Conservation (phyloP, 2,113 vertebrate species). For the Elephantulus edwardii region DNA sequence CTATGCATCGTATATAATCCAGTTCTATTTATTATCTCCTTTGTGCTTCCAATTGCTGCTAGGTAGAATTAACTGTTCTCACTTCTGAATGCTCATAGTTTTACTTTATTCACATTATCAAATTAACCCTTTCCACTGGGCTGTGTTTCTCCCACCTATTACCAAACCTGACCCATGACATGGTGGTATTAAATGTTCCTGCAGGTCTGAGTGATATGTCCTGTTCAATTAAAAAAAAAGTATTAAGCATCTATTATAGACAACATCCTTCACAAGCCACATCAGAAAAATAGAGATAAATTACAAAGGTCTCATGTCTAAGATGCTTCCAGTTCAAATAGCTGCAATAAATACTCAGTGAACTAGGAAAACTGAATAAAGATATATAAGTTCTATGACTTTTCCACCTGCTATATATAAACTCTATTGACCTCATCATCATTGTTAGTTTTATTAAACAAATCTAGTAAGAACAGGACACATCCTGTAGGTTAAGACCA, state of each 20-base stretch:
- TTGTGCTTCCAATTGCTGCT: constrained; percentile 9
- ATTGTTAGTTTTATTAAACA: background rate
- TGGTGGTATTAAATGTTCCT: constrained; percentile 40
- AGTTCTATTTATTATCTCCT: constrained; percentile 29
- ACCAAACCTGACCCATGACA: constrained; percentile 41
- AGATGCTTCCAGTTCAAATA: constrained; percentile 47
- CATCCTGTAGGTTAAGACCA: background rate
- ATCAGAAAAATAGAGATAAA: constrained; percentile 48
- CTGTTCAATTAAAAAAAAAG: constrained; percentile 51
- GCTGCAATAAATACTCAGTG: background rate
- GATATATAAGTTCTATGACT: background rate
- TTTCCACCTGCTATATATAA: background rate
- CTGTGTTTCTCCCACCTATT: background rate
- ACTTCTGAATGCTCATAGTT: background rate
- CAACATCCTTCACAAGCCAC: constrained; percentile 27
- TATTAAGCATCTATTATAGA: background rate
- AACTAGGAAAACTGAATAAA: background rate
- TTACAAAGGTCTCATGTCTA: constrained; percentile 31
- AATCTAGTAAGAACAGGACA: background rate
- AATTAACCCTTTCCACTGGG: constrained; percentile 42
- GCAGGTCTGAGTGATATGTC: constrained; percentile 20
- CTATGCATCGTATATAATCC: background rate
- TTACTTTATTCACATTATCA: constrained; percentile 52
- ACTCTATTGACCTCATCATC: constrained; percentile 42
- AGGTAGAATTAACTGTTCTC: constrained; percentile 31